A percentile compares a stretch with the other conserved stretches of the same genome.
Conservation (phyloP, 1,140 invertebrate species). For the Pantala flavescens region DNA sequence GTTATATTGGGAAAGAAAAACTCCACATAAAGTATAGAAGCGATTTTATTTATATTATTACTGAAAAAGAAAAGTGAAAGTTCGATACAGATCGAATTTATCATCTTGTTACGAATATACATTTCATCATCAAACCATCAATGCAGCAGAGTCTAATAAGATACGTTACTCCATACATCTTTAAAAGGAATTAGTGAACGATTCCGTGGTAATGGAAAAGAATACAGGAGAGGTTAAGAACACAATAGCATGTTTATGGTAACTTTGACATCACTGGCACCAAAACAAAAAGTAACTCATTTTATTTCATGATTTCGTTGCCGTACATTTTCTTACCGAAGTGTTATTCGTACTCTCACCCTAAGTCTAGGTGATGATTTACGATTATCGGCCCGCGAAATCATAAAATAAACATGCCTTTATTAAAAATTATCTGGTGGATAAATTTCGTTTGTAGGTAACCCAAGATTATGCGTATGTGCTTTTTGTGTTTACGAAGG, state of each 20-base stretch:
- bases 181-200: conserved; percentile 7
- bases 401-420: no score
- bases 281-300: neutral
- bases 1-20: no score
- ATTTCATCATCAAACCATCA: neutral
- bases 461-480: no score
- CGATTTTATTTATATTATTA: neutral
- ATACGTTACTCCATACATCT: neutral
- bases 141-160: neutral
- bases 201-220: neutral
- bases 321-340: no score
- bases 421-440: no score
- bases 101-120: neutral
- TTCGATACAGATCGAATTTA: neutral
- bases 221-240: neutral
- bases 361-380: no score
- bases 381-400: no score
- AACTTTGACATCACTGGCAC: conserved; percentile 8
- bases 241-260: conserved; percentile 9
- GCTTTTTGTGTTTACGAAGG: no score
- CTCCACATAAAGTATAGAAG: no score
- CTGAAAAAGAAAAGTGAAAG: neutral
- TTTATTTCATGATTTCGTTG: neutral
- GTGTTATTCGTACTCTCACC: no score
- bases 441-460: no score